Evolutionary conservation across 2,113 vertebrate genomes (phyloP), one percentile per base, ranked within the genome.

Genomic region (Ophiodon elongatus): DNA sequence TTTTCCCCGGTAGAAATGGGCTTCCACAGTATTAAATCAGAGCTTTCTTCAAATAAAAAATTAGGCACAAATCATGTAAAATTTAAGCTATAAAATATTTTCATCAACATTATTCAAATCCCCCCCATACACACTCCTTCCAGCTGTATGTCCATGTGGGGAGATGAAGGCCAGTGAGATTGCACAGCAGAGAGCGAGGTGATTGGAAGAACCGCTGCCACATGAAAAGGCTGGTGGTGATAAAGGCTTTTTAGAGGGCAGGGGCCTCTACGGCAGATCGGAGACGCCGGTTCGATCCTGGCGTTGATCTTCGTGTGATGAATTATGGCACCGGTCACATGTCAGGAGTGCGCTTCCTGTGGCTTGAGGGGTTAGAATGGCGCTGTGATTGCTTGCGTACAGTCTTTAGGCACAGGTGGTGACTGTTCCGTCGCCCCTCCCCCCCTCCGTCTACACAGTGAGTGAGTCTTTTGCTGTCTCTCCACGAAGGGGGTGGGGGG

Each of bases 401-500:
- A 91, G 92, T 91, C 84, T 83, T 81, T 83, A 95, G 95, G 95
- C 95, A 95, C 94, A 83, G 65, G 76, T 31, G 92, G 92, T 72
- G 81, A 80, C 56, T 65, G 50, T 85, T 77, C 43, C 27, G n/a
- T 64, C 69, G 67, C 47, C 62, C 72, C 68, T 82, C 83, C 69
- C 41, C 43, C 43, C 43, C 43, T 1, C 15, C 4, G 54, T 70
- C 74, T 72, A 54, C 80, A 81, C 71, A 10, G 66, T 66, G 54
- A 41, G 60, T 43, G 37, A 82, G 78, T 25, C 81, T 69, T 64
- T 69, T 64, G 56, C 83, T 72, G 71, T 79, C 65, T 77, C 56
- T 81, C 73, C 33, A 17, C 5, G 2, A 2, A 15, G 76, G 65
- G 68, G 59, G 52, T 3, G 31, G 60, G 76, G 65, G 72, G 60